Evolutionary conservation across 2,113 vertebrate species (phyloP).

Genomic region (Cathartes aura): DNA sequence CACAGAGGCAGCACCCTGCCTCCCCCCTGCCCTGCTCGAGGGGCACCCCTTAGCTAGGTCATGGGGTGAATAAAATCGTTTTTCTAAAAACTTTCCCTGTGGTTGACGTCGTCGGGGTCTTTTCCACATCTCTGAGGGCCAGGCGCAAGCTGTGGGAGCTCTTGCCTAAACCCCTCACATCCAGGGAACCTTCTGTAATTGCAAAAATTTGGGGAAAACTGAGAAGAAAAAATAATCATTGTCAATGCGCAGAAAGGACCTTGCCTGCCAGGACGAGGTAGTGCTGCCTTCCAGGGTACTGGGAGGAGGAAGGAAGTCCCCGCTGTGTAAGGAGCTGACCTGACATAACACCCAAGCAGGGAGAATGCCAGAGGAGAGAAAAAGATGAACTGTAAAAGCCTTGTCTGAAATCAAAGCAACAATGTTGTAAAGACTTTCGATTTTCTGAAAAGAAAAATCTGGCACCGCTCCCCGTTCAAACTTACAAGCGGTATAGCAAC

Average conservation of each 20-base stretch:
- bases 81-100: rapidly evolving
- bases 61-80: rapidly evolving
- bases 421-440: rapidly evolving
- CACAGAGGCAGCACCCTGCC: rapidly evolving
- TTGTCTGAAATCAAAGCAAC: background rate
- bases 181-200: background rate
- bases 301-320: background rate
- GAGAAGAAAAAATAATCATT: background rate
- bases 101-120: rapidly evolving
- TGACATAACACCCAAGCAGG: background rate
- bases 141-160: background rate
- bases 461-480: rapidly evolving
- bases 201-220: background rate
- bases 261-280: rapidly evolving
- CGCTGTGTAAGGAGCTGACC: background rate
- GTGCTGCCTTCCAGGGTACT: background rate
- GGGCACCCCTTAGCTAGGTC: too few species aligned
- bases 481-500: rapidly evolving
- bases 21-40: rapidly evolving
- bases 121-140: background rate
- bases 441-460: background rate
- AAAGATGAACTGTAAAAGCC: background rate
- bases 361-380: background rate
- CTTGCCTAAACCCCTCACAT: rapidly evolving
- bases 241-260: background rate